Base-by-base conservation (phyloP, 2,797 vertebrate species). In the Erpetoichthys calabaricus region DNA sequence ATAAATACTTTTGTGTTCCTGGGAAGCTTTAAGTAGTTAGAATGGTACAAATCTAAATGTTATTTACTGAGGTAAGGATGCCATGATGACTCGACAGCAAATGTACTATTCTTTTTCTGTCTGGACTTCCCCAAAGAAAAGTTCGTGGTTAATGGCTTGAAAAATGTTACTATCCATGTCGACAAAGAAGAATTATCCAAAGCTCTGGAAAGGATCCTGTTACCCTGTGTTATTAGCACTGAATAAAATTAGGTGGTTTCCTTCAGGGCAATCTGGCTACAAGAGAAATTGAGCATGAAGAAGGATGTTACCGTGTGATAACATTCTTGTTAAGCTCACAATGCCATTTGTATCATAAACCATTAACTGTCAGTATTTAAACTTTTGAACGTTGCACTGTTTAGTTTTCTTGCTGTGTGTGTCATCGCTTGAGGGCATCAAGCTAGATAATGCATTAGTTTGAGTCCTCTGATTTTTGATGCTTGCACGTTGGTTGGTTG, bases 131-230 rank as follows among this genome's bases (percentile, higher is more conserved):
- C 42, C 45, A 47, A 71, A 50, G 64, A 6, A 43, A 69, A 63
- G 73, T 69, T 57, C 42, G 54, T 56, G 68, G 69, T 68, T 75
- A 75, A 75, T 73, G 68, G 68, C 66, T 74, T 65, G 68, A 66
- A 71, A 66, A 75, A 74, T 25, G 73, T 68, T 45, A 70, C 69
- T 68, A 56, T 55, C 43, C 2, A 62, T 67, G 53, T 57, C 49
- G 45, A 60, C 65, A 56, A 59, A 58, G 8, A 6, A 61, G 56
- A n/a, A 59, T 62, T 51, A 55, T 60, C 67, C 59, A 51, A 60
- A 63, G 60, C 64, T 51, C 10, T 60, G 57, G 42, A 59, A 55
- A 57, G 44, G 6, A 57, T 63, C 62, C 57, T 56, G 56, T 55
- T 57, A 62, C 62, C n/a, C 41, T 59, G 41, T 63, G 70, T 68